Evolutionary conservation across 2,797 vertebrate genomes (phyloP).

Genomic region (Chromobotia macracanthus): DNA sequence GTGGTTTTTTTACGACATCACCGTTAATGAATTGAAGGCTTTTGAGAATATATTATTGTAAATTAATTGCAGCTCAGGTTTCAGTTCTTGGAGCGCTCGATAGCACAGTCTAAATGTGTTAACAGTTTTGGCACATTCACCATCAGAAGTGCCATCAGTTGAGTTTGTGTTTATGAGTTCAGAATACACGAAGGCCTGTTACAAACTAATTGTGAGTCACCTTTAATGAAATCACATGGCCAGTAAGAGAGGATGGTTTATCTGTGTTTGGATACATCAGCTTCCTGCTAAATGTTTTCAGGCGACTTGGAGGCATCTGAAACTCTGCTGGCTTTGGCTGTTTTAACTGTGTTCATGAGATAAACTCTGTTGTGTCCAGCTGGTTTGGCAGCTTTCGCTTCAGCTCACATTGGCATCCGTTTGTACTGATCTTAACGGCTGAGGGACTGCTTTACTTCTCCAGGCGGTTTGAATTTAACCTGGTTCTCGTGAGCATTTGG

Average conservation of each 20-base stretch:
- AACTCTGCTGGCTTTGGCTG: slow-evolving; percentile 33
- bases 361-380: slow-evolving; percentile 48
- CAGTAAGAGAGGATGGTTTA: slow-evolving; percentile 48
- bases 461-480: slow-evolving; percentile 29
- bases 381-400: slow-evolving; percentile 52
- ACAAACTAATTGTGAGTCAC: slow-evolving; percentile 20
- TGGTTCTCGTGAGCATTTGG: slow-evolving; percentile 40
- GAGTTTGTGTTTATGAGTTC: slow-evolving; percentile 24
- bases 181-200: neutral
- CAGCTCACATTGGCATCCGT: slow-evolving; percentile 33
- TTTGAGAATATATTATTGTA: neutral
- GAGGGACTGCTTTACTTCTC: slow-evolving; percentile 16
- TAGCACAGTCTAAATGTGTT: slow-evolving; percentile 6
- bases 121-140: neutral
- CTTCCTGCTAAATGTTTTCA: slow-evolving; percentile 41
- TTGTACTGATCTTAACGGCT: slow-evolving; percentile 27
- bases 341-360: slow-evolving; percentile 48
- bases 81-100: neutral
- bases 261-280: slow-evolving; percentile 29
- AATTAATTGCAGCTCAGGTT: slow-evolving; percentile 14
- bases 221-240: slow-evolving; percentile 40
- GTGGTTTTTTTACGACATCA: neutral
- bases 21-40: neutral
- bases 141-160: slow-evolving; percentile 24
- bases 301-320: slow-evolving; percentile 48